Percentiles rank a stretch among this genome's conserved stretches.
Conservation (phyloP, 2,113 vertebrate species). For the Atlantisia rogersi region DNA sequence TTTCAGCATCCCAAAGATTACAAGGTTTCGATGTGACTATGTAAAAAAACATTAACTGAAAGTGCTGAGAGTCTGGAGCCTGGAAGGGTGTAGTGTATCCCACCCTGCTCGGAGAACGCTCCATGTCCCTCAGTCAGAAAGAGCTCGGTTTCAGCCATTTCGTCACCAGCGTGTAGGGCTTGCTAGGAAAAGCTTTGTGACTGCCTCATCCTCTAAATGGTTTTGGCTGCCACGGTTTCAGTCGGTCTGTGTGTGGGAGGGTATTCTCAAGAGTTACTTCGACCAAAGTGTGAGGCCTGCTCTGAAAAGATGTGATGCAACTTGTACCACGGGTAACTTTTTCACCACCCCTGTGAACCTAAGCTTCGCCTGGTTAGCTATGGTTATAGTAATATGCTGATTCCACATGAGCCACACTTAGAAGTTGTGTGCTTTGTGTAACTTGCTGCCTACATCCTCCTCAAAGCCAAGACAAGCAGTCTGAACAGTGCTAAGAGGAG, state of each 20-base stretch:
- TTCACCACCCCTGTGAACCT: background rate
- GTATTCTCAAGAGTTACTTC: background rate
- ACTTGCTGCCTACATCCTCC: background rate
- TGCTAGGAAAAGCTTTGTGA: background rate
- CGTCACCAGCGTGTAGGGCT: background rate
- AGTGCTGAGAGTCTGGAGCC: background rate
- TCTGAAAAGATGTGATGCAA: background rate
- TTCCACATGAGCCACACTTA: accelerated
- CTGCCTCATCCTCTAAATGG: accelerated
- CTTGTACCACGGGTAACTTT: background rate
- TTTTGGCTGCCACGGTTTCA: background rate
- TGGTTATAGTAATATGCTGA: accelerated
- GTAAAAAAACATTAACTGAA: background rate
- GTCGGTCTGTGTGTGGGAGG: background rate
- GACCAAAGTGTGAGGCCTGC: accelerated
- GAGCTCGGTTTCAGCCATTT: background rate
- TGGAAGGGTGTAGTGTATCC: background rate
- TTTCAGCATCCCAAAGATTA: background rate
- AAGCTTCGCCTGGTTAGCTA: background rate
- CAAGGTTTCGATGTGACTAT: background rate
- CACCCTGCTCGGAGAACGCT: background rate
- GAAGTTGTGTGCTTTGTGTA: background rate
- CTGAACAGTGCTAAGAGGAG: background rate
- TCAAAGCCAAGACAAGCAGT: background rate
- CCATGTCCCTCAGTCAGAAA: background rate